phyloP scores from a whole-genome alignment of 2,113 vertebrate species.

The Chiloscyllium plagiosum region DNA sequence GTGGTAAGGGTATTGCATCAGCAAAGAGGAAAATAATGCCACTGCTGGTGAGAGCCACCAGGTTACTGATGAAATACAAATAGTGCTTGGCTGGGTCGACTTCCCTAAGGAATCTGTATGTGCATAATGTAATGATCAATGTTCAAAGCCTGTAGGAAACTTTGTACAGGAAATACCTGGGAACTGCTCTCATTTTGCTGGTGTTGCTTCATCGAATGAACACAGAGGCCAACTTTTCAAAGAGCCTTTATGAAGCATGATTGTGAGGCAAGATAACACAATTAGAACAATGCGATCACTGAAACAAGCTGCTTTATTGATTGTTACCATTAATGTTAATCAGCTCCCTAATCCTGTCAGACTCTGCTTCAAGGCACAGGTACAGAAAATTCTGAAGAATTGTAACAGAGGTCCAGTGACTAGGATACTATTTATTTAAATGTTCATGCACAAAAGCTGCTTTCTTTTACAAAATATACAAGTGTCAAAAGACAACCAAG shows the following conservation, averaged over 20 bases:
- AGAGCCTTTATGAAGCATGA: background rate
- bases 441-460: background rate
- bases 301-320: background rate
- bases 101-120: background rate
- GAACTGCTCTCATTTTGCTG: background rate
- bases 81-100: background rate
- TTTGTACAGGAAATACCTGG: background rate
- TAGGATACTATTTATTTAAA: background rate
- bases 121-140: background rate
- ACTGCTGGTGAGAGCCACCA: background rate
- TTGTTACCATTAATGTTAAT: background rate
- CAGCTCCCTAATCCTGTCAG: background rate
- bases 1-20: background rate
- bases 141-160: constrained; percentile 6
- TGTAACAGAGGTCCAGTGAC: background rate
- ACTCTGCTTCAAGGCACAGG: background rate
- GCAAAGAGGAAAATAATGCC: background rate
- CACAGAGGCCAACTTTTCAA: background rate
- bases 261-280: background rate
- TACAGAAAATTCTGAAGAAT: background rate
- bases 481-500: background rate
- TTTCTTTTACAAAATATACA: background rate
- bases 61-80: background rate
- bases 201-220: background rate
- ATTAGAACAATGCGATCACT: background rate